Conservation (phyloP, 2,888 invertebrate species). For the Campopleginae sp. region DNA sequence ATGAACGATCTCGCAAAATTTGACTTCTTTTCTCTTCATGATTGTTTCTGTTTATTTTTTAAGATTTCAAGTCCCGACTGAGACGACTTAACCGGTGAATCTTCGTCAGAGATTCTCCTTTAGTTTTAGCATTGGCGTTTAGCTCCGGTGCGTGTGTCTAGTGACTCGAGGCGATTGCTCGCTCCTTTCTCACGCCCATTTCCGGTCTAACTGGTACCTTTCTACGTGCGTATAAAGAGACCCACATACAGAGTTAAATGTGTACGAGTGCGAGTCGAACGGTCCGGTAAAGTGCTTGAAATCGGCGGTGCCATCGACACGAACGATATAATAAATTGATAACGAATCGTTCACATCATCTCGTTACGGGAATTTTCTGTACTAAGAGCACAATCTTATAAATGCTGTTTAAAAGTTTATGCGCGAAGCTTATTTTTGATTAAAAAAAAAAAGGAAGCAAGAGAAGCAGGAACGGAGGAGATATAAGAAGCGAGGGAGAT, state of each 20-base stretch:
- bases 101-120: conserved; percentile 12
- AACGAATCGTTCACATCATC: conserved; percentile 52
- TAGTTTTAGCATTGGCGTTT: conserved; percentile 19
- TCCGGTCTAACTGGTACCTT: conserved; percentile 61
- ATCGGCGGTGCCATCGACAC: conserved; percentile 53
- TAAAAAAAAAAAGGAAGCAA: conserved; percentile 35
- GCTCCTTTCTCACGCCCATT: conserved; percentile 66
- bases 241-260: neutral
- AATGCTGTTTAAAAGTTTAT: neutral
- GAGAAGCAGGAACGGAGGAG: neutral
- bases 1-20: neutral
- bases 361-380: conserved; percentile 34
- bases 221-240: neutral
- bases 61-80: neutral
- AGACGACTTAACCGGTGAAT: conserved; percentile 1
- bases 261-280: neutral
- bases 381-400: neutral
- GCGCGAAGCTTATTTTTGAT: conserved; percentile 26
- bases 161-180: conserved; percentile 63
- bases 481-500: neutral
- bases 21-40: neutral
- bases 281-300: conserved; percentile 29
- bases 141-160: conserved; percentile 43
- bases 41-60: neutral
- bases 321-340: conserved; percentile 58